Evolutionary conservation across 2,113 vertebrate genomes (phyloP).

Genomic region (Tauraco erythrolophus): DNA sequence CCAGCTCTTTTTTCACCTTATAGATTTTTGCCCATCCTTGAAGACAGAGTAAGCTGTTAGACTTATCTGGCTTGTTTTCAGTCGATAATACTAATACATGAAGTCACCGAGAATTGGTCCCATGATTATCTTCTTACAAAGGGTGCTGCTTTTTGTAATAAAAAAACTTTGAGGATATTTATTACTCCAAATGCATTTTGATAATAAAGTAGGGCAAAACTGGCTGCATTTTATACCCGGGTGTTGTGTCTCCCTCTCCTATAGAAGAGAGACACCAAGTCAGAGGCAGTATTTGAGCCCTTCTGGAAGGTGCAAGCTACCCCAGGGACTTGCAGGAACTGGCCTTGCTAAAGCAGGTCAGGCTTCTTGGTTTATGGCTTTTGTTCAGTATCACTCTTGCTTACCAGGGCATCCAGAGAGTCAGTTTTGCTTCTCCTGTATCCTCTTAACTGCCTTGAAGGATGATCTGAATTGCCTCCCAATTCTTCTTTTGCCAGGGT

Average conservation of each 20-base stretch:
- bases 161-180: not conserved
- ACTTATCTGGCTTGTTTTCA: not conserved
- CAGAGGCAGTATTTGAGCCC: not conserved
- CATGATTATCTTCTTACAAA: not conserved
- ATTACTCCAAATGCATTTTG: not conserved
- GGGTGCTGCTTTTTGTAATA: not conserved
- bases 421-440: not conserved
- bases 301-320: not conserved
- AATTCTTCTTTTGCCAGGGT: conserved; percentile 64
- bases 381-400: not conserved
- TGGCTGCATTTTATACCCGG: not conserved
- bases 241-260: not conserved
- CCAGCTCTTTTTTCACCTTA: not conserved
- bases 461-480: not conserved
- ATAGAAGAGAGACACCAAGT: not conserved
- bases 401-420: not conserved
- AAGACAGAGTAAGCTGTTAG: not conserved
- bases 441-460: not conserved
- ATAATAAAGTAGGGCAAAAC: not conserved
- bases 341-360: not conserved
- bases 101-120: not conserved
- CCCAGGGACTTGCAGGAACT: not conserved
- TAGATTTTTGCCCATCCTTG: not conserved
- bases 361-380: not conserved
- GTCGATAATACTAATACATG: not conserved